These are phyloP conservation scores for Xiphophorus maculatus DNA, from an alignment of 2,113 vertebrate species.

Conservation along the genomic window DNA sequence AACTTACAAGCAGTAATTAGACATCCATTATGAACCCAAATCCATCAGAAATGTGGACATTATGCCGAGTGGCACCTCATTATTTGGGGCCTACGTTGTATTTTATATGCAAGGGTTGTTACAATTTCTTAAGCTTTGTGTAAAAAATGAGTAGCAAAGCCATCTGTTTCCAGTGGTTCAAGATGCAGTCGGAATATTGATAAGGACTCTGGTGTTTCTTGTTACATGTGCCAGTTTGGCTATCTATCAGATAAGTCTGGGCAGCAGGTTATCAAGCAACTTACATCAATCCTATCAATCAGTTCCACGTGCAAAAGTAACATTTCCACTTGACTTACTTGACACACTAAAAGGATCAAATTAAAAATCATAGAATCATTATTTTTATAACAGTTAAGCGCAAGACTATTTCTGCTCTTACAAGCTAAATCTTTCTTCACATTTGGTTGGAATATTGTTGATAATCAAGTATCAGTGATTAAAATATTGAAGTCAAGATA, in stretches of 20 bases:
- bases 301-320: conserved; percentile 26
- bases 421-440: background rate
- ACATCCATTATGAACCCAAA: conserved; percentile 67
- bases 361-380: background rate
- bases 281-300: conserved; percentile 46
- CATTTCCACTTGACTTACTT: background rate
- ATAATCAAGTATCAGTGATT: conserved; percentile 11
- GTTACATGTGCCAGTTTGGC: conserved; percentile 36
- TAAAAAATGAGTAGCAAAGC: conserved; percentile 47
- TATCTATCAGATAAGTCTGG: conserved; percentile 30
- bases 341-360: conserved; percentile 10
- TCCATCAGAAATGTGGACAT: conserved; percentile 71
- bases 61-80: conserved; percentile 63
- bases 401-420: conserved; percentile 1
- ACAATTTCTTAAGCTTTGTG: conserved; percentile 56
- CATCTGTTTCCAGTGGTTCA: conserved; percentile 64
- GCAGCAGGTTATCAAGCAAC: conserved; percentile 29
- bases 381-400: background rate
- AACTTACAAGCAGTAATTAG: conserved; percentile 73
- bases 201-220: conserved; percentile 36
- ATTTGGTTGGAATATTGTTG: conserved; percentile 8
- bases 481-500: background rate
- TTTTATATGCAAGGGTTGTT: conserved; percentile 47
- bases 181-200: conserved; percentile 60
- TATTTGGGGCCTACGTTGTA: conserved; percentile 36